Base-by-base conservation (phyloP, 1,140 invertebrate genomes). In the Drosophila arawakana region DNA sequence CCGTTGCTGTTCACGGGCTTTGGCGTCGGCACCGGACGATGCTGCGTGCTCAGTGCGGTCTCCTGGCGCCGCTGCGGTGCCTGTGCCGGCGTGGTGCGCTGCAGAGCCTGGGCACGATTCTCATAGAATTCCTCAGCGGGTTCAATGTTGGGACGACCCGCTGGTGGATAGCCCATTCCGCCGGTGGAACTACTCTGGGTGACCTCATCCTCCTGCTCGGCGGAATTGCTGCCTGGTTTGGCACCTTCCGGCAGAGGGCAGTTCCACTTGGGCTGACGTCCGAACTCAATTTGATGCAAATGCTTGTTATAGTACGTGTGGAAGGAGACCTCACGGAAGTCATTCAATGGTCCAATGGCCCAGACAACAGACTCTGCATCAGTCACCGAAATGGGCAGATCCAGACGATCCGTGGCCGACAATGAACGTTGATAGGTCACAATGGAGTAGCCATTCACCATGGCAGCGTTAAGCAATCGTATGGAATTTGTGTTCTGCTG, bases 381-480 rank as follows among this genome's bases (percentile, higher is more conserved):
- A 90, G 97, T 97, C 8, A 96, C 96, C 68, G 94, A 93, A 61
- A 98, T 96, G 11, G 95, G 92, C 66, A 93, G 93, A 88, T 98
- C 97, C 43, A 95, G 93, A 74, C 94, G 93, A 92, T 97, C 97
- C n/a, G 94, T 94, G 3, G 97, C 95, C 65, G 94, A 94, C 73
- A 98, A 92, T 0, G 97, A 95, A 44, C 97, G 94, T 92, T 98
- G 97, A 93, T 97, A 98, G 6, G 97, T 98, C 30, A 98, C 95
- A 81, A 98, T 98, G 18, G 97, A 97, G 93, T 98, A 98, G 8
- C 97, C 97, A 92, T 98, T 98, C 5, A 98, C 97, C 92, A 97
- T 94, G 0, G 97, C 97, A 0, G 97, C 96, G 88, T 98, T 98
- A 66, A 98, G 91, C 21, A 98, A 91, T 1, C 96, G 94, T 1